phyloP scores from a whole-genome alignment of 2,888 invertebrate genomes.

The Siphonodentalium dalli region DNA sequence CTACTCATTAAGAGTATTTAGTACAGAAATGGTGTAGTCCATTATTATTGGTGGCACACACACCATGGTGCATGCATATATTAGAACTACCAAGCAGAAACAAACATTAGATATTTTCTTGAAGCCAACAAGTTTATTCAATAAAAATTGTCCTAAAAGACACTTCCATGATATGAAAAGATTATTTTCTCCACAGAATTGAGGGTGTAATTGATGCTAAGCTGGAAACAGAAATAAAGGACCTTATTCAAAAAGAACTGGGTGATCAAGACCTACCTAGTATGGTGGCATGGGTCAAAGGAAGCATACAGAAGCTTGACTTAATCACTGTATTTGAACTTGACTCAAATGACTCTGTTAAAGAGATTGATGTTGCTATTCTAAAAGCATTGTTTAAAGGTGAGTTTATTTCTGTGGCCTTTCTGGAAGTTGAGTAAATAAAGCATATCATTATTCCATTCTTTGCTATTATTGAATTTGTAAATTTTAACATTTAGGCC shows the following conservation, averaged over 20 bases:
- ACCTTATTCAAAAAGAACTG: slow-evolving; percentile 15
- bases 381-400: slow-evolving; percentile 64
- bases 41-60: too few relatives aligned
- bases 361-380: slow-evolving; percentile 62
- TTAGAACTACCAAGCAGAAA: too few relatives aligned
- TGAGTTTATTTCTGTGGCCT: slow-evolving; percentile 17
- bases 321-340: slow-evolving; percentile 59
- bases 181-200: slow-evolving; percentile 5
- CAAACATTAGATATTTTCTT: too few relatives aligned
- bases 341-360: slow-evolving; percentile 29
- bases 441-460: too few relatives aligned
- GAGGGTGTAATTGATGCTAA: slow-evolving; percentile 26
- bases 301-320: slow-evolving; percentile 44
- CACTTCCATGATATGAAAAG: not conserved
- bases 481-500: too few relatives aligned
- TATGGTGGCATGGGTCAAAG: slow-evolving; percentile 33
- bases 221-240: slow-evolving; percentile 29
- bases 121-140: too few relatives aligned
- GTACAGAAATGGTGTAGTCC: too few relatives aligned
- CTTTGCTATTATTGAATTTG: too few relatives aligned
- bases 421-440: not conserved
- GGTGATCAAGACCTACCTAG: slow-evolving; percentile 9
- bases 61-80: too few relatives aligned
- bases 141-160: too few relatives aligned
- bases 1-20: too few relatives aligned